These are phyloP conservation scores for Caenorhabditis sp. DNA, from an alignment of 2,888 invertebrate genomes.

Conservation along the genomic window DNA sequence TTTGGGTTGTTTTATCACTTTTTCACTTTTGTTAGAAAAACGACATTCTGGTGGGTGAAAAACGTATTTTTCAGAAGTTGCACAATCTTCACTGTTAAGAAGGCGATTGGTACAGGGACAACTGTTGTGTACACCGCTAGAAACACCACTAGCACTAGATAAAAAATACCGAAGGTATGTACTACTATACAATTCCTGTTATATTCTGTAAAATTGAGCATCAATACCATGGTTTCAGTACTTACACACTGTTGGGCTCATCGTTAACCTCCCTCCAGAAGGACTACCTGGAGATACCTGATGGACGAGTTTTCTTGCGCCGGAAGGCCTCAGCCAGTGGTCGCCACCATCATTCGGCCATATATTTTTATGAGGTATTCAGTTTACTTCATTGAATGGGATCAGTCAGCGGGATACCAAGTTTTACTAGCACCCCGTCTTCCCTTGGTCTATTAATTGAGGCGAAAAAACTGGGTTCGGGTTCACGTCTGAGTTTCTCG, in stretches of 20 bases:
- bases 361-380: constrained; percentile 62
- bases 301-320: constrained; percentile 47
- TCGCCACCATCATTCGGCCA: constrained; percentile 57
- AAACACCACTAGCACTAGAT: constrained; percentile 45
- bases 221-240: constrained; percentile 16
- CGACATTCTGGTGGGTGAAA: too few species aligned
- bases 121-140: constrained; percentile 53
- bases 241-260: constrained; percentile 49
- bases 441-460: constrained; percentile 32
- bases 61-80: constrained; percentile 68
- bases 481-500: not conserved
- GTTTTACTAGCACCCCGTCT: too few species aligned
- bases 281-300: constrained; percentile 47
- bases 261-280: constrained; percentile 43
- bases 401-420: too few species aligned
- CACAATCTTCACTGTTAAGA: constrained; percentile 71
- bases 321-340: constrained; percentile 55
- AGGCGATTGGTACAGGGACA: constrained; percentile 72
- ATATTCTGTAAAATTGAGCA: constrained; percentile 1
- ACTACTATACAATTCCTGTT: too few species aligned
- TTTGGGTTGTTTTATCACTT: not conserved
- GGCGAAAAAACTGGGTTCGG: not conserved
- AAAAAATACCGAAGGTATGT: constrained; percentile 63
- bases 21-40: constrained; percentile 18
- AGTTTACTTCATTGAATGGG: constrained; percentile 13